phyloP scores from a whole-genome alignment of 2,888 invertebrate species.

The Euproctis similis region DNA sequence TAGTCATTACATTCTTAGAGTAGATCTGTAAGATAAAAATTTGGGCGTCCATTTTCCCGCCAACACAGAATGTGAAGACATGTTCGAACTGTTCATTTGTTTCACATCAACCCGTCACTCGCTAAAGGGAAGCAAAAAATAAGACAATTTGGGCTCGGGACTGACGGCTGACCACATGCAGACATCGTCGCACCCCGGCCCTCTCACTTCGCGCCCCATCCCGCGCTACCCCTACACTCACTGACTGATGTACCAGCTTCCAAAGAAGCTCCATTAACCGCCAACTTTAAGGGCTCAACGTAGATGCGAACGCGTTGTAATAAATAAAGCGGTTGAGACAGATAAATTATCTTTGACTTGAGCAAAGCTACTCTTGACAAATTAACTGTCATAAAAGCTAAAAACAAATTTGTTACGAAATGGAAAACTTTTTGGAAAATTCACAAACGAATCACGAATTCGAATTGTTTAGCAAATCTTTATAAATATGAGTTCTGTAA shows the following conservation, averaged over 20 bases:
- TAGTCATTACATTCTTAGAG: too few species aligned
- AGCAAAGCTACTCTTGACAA: conserved; percentile 66
- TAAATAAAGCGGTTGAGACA: conserved; percentile 73
- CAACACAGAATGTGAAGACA: too few species aligned
- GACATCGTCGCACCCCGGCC: conserved; percentile 9
- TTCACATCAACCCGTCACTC: conserved; percentile 51
- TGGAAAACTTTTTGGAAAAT: conserved; percentile 59
- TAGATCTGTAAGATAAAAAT: too few species aligned
- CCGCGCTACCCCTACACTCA: conserved; percentile 24
- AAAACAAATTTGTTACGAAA: conserved; percentile 68
- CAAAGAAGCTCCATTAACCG: conserved; percentile 68
- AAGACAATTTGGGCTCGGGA: conserved; percentile 26
- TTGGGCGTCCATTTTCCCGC: too few species aligned
- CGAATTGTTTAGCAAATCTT: conserved; percentile 44
- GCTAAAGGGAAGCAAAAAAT: conserved; percentile 42
- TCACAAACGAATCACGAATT: too few species aligned
- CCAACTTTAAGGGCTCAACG: conserved; percentile 66
- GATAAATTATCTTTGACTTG: conserved; percentile 74
- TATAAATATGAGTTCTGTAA: conserved; percentile 33
- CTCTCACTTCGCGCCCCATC: conserved; percentile 13
- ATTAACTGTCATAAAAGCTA: conserved; percentile 71
- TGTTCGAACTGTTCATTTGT: conserved; percentile 41
- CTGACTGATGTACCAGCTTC: conserved; percentile 55
- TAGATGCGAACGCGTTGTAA: conserved; percentile 67
- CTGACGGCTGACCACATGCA: conserved; percentile 41